These are phyloP conservation scores for Bombus soroeensis DNA, from an alignment of 1,140 invertebrate species.

Conservation along the genomic window DNA sequence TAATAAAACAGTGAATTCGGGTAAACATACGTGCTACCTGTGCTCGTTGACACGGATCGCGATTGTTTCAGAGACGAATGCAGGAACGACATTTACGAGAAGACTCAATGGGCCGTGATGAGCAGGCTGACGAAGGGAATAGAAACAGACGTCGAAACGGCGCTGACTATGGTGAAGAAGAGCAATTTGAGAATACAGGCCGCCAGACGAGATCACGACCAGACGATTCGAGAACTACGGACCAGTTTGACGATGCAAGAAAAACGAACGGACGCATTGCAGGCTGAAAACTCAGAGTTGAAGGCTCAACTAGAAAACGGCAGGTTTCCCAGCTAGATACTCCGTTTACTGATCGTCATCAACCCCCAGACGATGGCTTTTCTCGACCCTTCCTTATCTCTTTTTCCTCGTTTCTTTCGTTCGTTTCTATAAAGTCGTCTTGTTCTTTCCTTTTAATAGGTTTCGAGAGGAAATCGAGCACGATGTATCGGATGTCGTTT, in stretches of 20 bases:
- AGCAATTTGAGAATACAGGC: slow-evolving; percentile 34
- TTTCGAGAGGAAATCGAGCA: background rate
- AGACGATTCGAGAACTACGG: slow-evolving; percentile 22
- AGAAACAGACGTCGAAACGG: slow-evolving; percentile 47
- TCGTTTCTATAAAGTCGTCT: background rate
- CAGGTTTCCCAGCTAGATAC: slow-evolving; percentile 36
- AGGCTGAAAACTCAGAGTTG: slow-evolving; percentile 1
- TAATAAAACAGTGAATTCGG: background rate
- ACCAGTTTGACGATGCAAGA: slow-evolving; percentile 16
- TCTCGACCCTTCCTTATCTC: background rate
- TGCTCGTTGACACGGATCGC: background rate
- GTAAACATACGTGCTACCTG: background rate
- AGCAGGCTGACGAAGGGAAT: slow-evolving; percentile 56
- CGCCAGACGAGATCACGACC: slow-evolving; percentile 34
- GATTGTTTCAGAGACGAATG: slow-evolving; percentile 53
- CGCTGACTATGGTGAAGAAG: slow-evolving; percentile 33
- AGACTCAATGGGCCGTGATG: slow-evolving; percentile 70
- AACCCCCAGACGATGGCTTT: background rate
- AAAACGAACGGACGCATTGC: slow-evolving; percentile 16
- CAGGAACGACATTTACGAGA: slow-evolving; percentile 61
- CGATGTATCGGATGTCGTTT: slow-evolving; percentile 4
- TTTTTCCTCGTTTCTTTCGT: background rate
- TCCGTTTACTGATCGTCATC: slow-evolving; percentile 6
- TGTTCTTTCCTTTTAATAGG: background rate
- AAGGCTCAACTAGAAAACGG: slow-evolving; percentile 31